Percentiles rank a stretch among this genome's conserved stretches.
Conservation (phyloP, 2,797 vertebrate species). For the Anabacerthia variegaticeps region DNA sequence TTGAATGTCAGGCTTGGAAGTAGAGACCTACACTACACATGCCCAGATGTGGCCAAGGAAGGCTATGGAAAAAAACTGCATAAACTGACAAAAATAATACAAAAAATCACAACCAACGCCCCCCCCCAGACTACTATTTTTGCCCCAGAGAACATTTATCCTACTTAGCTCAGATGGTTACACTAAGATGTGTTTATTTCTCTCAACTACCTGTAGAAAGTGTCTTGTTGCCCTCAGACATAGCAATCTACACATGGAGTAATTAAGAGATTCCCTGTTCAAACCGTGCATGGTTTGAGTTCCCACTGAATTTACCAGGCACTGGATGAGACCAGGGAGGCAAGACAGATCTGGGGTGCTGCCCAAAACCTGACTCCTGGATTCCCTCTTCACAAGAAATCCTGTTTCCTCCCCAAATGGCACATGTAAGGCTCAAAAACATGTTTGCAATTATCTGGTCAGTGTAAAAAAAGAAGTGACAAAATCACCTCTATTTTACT, state of each 20-base stretch:
- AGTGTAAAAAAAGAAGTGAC: not conserved
- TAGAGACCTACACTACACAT: not conserved
- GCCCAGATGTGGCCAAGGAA: not conserved
- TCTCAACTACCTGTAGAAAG: not conserved
- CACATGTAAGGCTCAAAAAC: not conserved
- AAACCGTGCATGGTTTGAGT: not conserved
- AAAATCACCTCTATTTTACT: not conserved
- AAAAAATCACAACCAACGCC: accelerated
- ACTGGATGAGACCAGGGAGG: not conserved
- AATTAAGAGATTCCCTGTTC: not conserved
- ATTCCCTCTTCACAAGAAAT: not conserved
- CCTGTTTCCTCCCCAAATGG: not conserved
- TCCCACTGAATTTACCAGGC: not conserved
- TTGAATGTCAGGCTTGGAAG: not conserved
- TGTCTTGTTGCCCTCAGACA: not conserved
- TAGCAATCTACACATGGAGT: not conserved
- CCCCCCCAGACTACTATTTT: accelerated
- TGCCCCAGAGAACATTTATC: not conserved
- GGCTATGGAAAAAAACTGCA: accelerated
- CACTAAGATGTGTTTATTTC: not conserved
- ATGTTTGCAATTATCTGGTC: not conserved
- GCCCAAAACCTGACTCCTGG: not conserved
- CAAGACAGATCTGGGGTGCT: not conserved
- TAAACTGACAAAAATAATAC: not conserved
- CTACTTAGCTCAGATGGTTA: not conserved